Evolutionary conservation across 2,797 vertebrate species (phyloP), one percentile per base, ranked within the genome.

Genomic region (Hypotaenidia philippensis): DNA sequence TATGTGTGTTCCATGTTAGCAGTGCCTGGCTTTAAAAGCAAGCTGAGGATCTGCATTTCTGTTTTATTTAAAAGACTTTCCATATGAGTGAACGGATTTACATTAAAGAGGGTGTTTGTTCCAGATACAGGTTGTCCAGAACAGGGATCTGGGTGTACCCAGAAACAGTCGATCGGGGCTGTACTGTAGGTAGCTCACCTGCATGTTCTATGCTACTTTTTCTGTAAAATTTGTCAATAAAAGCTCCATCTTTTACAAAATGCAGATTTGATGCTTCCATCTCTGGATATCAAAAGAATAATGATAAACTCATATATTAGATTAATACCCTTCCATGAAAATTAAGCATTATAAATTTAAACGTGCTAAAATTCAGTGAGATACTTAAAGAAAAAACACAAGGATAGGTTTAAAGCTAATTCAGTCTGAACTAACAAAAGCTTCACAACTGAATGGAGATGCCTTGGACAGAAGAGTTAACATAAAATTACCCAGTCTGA

Each of bases 201-300:
- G 7, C 18, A 50, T 14, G 34, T 63, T 70, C 47, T 59, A 8
- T 12, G 34, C 29, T 59, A 38, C 25, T 50, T 69, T 71, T 76
- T 44, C n/a, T 40, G 60, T 22, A 95, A 52, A 77, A 74, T n/a
- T 44, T 44, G 41, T 44, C 41, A 44, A 44, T 44, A 78, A 83
- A 86, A 68, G 13, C 20, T 70, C 44, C 52, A 45, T 29, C 0
- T 70, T 66, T 87, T 70, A 52, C 80, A 74, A 56, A 32, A 40
- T 16, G 49, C 25, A 87, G 32, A 55, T 77, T 49, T 64, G 45
- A 27, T 47, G 41, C 53, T 77, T 86, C 65, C 11, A 18, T 29
- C 53, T 61, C 90, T 75, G 53, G 31, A 29, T 38, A 95, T 55
- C 50, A 92, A 89, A 82, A 76, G 63, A 86, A 68, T 70, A 78